Base-by-base conservation (phyloP, 2,888 invertebrate genomes). In the Caenorhabditis angaria region DNA sequence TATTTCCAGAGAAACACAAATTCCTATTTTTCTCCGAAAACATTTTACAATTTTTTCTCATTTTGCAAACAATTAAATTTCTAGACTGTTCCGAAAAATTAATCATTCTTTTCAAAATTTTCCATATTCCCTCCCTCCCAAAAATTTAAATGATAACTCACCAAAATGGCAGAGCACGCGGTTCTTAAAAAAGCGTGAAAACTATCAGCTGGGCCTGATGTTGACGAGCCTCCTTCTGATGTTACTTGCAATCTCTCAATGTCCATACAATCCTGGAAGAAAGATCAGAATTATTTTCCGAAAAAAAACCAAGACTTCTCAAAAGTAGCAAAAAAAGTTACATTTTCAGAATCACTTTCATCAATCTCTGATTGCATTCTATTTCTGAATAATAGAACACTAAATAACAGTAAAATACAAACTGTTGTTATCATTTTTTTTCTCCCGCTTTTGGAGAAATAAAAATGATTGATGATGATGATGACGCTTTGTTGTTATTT, bases 211-310 rank as follows among this genome's bases (percentile, higher is more conserved):
- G 59, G 64, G 61, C 67, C 61, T 8, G 60, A 50, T 58, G 58
- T 61, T 50, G 57, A 41, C 51, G 61, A 53, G 25, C n/a, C n/a
- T 55, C 12, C 28, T 60, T 71, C 61, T 50, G 54, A 67, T 58
- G 67, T 54, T 58, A 63, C 41, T 65, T 71, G 63, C 51, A 67
- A 58, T 25, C 63, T 67, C 67, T 67, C 72, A 64, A 72, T 72
- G 64, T 72, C 72, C 72, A 72, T 72, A 67, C 64, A 72, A 64
- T 65, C 63, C 72, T 72, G 67, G 5, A 56, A 56, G 10, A 54
- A 22, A 5, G 14, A 10, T 27, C 54, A 28, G 24, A n/a, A n/a
- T n/a, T n/a, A n/a, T n/a, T n/a, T n/a, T n/a, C n/a, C n/a, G n/a
- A n/a, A n/a, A n/a, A n/a, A n/a, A n/a, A n/a, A n/a, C n/a, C n/a